Evolutionary conservation across 2,797 vertebrate genomes (phyloP).

Genomic region (Catharus ustulatus): DNA sequence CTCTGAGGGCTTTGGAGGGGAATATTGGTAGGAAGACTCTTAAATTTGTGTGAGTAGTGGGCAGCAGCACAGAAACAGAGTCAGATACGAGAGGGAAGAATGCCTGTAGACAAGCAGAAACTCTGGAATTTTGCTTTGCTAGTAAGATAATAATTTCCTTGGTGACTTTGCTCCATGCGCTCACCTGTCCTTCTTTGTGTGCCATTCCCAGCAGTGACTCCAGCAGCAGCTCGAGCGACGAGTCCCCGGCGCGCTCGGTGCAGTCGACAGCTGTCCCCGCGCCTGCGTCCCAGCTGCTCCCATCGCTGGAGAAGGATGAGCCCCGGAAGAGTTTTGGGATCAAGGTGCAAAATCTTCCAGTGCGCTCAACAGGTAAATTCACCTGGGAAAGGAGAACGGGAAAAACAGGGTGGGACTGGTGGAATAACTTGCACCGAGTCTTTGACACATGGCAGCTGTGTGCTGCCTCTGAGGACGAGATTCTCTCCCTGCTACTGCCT

Average conservation of each 20-base stretch:
- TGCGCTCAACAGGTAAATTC: slow-evolving; percentile 93
- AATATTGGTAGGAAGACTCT: background rate
- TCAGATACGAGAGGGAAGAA: background rate
- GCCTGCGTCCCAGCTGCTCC: slow-evolving; percentile 88
- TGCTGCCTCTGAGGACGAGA: accelerated
- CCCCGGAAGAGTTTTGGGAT: slow-evolving; percentile 99
- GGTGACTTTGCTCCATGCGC: accelerated
- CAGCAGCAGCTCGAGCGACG: slow-evolving; percentile 96
- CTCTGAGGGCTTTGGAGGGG: background rate
- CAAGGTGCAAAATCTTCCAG: slow-evolving; percentile 99
- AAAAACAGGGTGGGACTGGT: background rate
- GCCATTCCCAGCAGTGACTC: slow-evolving; percentile 84
- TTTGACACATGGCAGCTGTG: accelerated
- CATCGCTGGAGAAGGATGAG: slow-evolving; percentile 94
- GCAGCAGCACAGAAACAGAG: background rate
- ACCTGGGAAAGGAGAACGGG: accelerated
- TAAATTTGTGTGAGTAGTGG: background rate
- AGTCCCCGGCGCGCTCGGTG: slow-evolving; percentile 94
- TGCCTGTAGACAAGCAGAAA: background rate
- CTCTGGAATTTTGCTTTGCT: background rate
- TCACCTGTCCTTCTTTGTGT: background rate
- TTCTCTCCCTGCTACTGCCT: background rate
- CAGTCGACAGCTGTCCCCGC: slow-evolving; percentile 96
- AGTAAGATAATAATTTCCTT: accelerated
- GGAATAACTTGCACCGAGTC: background rate